Evolutionary conservation across 1,140 invertebrate genomes (phyloP).

Genomic region (Drosophila suzukii): DNA sequence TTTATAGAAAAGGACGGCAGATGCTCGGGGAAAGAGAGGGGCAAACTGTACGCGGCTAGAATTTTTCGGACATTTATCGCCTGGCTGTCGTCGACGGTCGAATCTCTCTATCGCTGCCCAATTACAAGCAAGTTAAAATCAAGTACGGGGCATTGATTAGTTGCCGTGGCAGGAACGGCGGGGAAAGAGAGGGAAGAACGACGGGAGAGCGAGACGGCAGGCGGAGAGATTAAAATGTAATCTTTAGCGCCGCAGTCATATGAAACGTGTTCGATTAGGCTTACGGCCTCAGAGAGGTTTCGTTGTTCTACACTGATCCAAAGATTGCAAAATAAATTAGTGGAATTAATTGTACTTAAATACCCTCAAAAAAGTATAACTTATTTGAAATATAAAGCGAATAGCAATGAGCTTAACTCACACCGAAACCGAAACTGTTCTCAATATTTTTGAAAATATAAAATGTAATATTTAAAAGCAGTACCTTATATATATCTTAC

Average conservation of each 20-base stretch:
- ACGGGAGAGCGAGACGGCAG: background rate
- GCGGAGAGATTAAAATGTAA: constrained; percentile 76
- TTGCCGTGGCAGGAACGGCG: constrained; percentile 30
- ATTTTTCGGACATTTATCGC: constrained; percentile 78
- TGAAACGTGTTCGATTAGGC: constrained; percentile 81
- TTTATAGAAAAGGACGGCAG: background rate
- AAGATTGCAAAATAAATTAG: background rate
- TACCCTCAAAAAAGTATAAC: too few species aligned
- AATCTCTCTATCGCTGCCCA: constrained; percentile 69
- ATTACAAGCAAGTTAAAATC: constrained; percentile 82
- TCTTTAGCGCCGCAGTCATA: constrained; percentile 80
- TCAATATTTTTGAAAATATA: too few species aligned
- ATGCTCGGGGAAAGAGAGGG: background rate
- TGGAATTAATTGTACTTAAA: too few species aligned
- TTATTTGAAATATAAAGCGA: too few species aligned
- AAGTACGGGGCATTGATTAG: constrained; percentile 80
- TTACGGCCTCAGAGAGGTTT: constrained; percentile 31
- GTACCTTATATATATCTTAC: too few species aligned
- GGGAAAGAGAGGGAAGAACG: background rate
- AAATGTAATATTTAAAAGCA: too few species aligned
- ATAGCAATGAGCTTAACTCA: too few species aligned
- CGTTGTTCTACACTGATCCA: constrained; percentile 3
- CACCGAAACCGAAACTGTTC: too few species aligned
- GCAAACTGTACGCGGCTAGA: constrained; percentile 60
- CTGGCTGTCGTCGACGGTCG: constrained; percentile 52